Evolutionary conservation across 2,888 invertebrate genomes (phyloP), one percentile per base, ranked within the genome.

Genomic region (Odontocerum albicorne): DNA sequence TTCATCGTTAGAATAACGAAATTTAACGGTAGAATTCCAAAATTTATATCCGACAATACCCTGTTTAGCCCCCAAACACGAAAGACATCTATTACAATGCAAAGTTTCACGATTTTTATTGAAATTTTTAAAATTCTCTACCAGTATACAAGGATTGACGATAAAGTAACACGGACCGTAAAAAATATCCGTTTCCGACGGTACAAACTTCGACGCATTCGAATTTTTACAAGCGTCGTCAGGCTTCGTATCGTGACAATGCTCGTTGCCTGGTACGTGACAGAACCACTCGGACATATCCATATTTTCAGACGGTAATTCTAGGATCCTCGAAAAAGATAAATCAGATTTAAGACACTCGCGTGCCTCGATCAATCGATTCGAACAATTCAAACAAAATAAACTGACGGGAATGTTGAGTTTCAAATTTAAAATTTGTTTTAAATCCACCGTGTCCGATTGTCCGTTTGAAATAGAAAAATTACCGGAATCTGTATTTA

Each of bases 231-330:
- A 20, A 10, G 19, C 40, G 8, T 32, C 35, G 10, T 39, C 42
- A 17, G n/a, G 7, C 35, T 40, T 36, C 3, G 19, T 13, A 22
- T 49, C 21, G 19, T 35, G 16, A 35, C 50, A 45, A 15, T 38
- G 46, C 21, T 68, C 68, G 17, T 72, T 70, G 38, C 74, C 74
- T 38, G 67, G 66, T 0, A 74, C 74, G 60, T 86, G 85, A 64
- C 86, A 87, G 66, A 85, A 87, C 83, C 84, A 86, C 59, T 86
- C 86, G 0, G 77, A 75, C 66, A 80, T 76, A 63, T 84, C 83
- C 52, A 80, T 70, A 68, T 77, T 79, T 12, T 76, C 74, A 0
- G 83, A 77, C 1, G 86, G 86, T 49, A 86, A 67, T 52, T 85
- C 84, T 55, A 86, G 68, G 63, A 86, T 72, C 59, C 85, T 73